Base-by-base conservation (phyloP, 2,888 invertebrate genomes). In the Drosophila gaucha region DNA sequence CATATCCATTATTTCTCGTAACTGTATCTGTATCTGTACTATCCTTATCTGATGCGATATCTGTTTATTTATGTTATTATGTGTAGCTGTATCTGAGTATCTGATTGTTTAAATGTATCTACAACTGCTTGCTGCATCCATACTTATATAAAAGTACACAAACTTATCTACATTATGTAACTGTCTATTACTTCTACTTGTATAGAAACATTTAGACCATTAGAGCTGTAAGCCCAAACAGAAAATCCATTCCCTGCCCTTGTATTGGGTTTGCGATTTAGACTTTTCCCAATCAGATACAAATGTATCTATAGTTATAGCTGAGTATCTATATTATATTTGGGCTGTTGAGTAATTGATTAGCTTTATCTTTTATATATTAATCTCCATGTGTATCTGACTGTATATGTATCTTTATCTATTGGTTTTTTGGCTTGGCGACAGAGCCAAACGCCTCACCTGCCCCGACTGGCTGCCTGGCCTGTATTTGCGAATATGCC, bases 401-500 rank as follows among this genome's bases (percentile, higher is more conserved):
- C n/a, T 3, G 5, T 24, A 10, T 33, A 10, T 10, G 9, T 22
- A 22, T 22, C 8, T 47, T 14, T 44, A 47, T 26, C 60, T 55
- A 35, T 51, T 10, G 49, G 26, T 20, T 24, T 35, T 35, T 28
- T 28, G n/a, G 43, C 6, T 18, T 26, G 12, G 26, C 35, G 35
- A 28, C 31, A 12, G 9, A 55, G 12, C 6, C 20, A 20, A 38
- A n/a, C 33, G 31, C 3, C 33, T 51, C 49, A 46, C 36, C 59
- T 67, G 67, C 10, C 30, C 36, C 2, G 35, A 9, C 39, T 46
- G 28, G 1, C 36, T 6, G 39, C 4, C 47, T 46, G 18, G 18
- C 30, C 9, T 41, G 31, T 26, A 16, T 28, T 18, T 36, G 31
- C 33, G 12, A 43, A 43, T 36, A 18, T 52, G 52, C 41, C 30